These are phyloP conservation scores for Melierax canorus DNA, from an alignment of 2,113 vertebrate genomes.

Conservation along the genomic window DNA sequence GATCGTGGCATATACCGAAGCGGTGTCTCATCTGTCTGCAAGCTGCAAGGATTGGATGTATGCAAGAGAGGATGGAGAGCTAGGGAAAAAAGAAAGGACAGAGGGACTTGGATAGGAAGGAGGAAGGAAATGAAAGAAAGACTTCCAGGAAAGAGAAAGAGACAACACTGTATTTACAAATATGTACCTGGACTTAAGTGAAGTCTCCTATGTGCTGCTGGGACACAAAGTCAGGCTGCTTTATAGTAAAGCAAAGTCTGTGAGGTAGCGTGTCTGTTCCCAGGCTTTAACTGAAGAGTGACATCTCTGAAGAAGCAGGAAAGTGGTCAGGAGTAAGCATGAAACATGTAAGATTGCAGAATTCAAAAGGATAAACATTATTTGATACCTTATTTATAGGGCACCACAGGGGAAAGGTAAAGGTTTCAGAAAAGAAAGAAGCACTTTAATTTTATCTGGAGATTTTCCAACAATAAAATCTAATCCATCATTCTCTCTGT, in stretches of 20 bases:
- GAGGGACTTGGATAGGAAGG: neutral
- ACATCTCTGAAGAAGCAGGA: slow-evolving; percentile 32
- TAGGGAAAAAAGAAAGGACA: neutral
- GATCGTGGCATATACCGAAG: rapidly evolving
- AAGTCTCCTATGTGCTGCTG: neutral
- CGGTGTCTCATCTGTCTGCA: slow-evolving; percentile 19
- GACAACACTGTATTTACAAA: neutral
- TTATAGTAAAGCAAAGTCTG: neutral
- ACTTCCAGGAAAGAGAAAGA: neutral
- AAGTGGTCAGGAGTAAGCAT: neutral
- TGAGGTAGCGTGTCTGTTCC: neutral
- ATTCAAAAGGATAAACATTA: slow-evolving; percentile 47
- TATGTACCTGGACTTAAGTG: neutral
- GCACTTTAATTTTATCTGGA: slow-evolving; percentile 73
- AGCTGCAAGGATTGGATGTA: neutral
- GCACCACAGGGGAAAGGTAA: slow-evolving; percentile 35
- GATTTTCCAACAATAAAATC: slow-evolving; percentile 74
- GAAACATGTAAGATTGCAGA: slow-evolving; percentile 9
- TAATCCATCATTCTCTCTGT: slow-evolving; percentile 68
- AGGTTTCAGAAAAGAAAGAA: slow-evolving; percentile 55
- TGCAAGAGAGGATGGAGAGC: neutral
- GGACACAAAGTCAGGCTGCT: neutral
- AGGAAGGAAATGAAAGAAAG: neutral
- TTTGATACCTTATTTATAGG: slow-evolving; percentile 44
- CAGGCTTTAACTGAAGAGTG: neutral